These are phyloP conservation scores for Rhynchonycteris naso DNA, from an alignment of 2,797 vertebrate genomes.

Conservation along the genomic window DNA sequence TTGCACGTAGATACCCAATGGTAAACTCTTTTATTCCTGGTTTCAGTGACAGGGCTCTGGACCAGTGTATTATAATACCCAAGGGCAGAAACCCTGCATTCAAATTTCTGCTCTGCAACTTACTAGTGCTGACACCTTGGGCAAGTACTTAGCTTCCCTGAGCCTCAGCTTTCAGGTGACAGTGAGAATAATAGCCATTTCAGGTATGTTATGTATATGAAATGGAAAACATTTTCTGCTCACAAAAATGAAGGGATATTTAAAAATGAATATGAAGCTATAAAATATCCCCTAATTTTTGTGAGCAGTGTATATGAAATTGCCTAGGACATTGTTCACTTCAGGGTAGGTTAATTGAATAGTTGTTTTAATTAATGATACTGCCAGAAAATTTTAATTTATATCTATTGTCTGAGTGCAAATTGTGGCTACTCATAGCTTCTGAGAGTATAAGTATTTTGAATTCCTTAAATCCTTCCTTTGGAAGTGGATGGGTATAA, in stretches of 20 bases:
- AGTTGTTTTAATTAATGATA: not conserved
- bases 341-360: not conserved
- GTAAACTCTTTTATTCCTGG: not conserved
- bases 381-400: slow-evolving; percentile 20
- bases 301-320: not conserved
- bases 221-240: not conserved
- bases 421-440: not conserved
- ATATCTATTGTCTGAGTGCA: not conserved
- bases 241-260: too few species aligned
- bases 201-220: not conserved
- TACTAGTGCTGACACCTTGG: not conserved
- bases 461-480: not conserved
- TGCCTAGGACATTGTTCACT: not conserved
- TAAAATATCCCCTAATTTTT: too few species aligned
- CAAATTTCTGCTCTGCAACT: not conserved
- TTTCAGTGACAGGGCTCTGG: not conserved
- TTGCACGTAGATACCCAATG: not conserved
- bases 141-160: not conserved
- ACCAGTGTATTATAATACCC: not conserved
- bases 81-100: not conserved
- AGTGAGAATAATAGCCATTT: not conserved
- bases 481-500: not conserved
- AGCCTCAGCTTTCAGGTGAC: slow-evolving; percentile 8
- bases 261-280: too few species aligned
- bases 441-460: not conserved